Conservation (phyloP, 1,140 invertebrate genomes). For the Atta texana region DNA sequence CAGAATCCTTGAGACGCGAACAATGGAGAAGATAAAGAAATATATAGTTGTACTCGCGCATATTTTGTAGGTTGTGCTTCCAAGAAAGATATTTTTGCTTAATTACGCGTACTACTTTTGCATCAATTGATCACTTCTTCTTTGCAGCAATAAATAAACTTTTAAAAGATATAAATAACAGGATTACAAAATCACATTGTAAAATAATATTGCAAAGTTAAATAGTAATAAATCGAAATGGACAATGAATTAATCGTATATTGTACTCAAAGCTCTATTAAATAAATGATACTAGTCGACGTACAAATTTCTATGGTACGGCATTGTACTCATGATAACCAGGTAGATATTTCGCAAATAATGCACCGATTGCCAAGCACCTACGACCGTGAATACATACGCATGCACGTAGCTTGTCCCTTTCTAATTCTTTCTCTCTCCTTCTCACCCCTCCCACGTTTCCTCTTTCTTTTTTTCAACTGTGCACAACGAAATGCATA, state of each 20-base stretch:
- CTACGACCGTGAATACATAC: slow-evolving; percentile 42
- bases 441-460: slow-evolving; percentile 1
- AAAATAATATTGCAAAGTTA: slow-evolving; percentile 4
- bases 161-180: neutral
- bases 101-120: neutral
- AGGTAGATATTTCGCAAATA: slow-evolving; percentile 48
- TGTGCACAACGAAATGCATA: slow-evolving; percentile 67
- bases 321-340: slow-evolving; percentile 36
- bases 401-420: slow-evolving; percentile 51
- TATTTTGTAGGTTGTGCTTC: neutral
- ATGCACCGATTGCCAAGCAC: slow-evolving; percentile 60
- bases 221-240: neutral
- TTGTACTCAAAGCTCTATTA: neutral
- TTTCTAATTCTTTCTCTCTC: slow-evolving; percentile 14
- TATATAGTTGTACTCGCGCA: neutral
- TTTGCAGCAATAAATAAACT: neutral
- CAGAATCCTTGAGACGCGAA: slow-evolving; percentile 28
- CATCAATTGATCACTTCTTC: neutral
- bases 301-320: slow-evolving; percentile 44
- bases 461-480: slow-evolving; percentile 56
- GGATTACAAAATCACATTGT: neutral
- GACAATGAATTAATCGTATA: neutral
- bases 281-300: slow-evolving; percentile 38
- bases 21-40: slow-evolving; percentile 45
- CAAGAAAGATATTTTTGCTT: neutral